These are phyloP conservation scores for Hyposmocoma kahamanoa DNA, from an alignment of 1,140 invertebrate genomes.

Conservation along the genomic window DNA sequence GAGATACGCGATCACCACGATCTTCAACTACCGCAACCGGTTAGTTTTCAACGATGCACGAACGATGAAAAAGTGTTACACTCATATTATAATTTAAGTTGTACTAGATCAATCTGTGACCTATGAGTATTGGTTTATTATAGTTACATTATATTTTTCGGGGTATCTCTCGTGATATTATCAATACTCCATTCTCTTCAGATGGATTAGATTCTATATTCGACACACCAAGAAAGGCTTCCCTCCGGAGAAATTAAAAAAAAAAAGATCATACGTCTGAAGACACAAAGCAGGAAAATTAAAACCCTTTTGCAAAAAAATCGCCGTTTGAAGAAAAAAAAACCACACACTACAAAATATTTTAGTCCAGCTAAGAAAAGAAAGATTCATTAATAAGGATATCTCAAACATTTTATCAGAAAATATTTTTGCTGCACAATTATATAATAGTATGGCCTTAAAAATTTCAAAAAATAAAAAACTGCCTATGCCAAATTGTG, in stretches of 20 bases:
- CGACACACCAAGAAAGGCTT: background rate
- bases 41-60: no score
- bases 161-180: no score
- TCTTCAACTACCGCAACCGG: no score
- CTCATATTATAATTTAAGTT: no score
- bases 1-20: no score
- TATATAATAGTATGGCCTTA: background rate
- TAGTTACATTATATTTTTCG: no score
- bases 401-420: background rate
- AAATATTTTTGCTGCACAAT: background rate
- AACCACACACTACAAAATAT: background rate
- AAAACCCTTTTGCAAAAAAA: background rate
- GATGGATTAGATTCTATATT: background rate
- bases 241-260: background rate
- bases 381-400: background rate
- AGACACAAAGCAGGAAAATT: background rate
- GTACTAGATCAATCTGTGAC: no score
- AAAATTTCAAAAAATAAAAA: background rate
- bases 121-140: no score
- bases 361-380: background rate
- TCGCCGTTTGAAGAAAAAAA: background rate
- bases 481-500: slow-evolving; percentile 3
- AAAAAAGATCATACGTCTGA: background rate
- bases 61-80: no score
- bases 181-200: no score